Percentiles rank a stretch among this genome's conserved stretches.
These are phyloP conservation scores for Chesias legatella DNA, from an alignment of 2,888 invertebrate genomes.

Conservation along the genomic window DNA sequence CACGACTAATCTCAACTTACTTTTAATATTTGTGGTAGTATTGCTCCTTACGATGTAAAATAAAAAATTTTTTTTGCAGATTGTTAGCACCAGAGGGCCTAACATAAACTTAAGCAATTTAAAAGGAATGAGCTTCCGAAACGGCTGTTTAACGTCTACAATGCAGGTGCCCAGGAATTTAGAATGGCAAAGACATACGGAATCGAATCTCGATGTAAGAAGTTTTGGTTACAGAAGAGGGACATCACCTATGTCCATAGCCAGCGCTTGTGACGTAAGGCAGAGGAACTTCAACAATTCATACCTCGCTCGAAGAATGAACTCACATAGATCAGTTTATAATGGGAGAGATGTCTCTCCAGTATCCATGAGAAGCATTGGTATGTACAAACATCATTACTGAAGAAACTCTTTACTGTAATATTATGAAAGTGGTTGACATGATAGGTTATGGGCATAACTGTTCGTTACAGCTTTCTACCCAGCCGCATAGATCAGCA, in stretches of 20 bases:
- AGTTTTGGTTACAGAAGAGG: constrained; percentile 46
- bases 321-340: constrained; percentile 44
- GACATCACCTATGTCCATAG: constrained; percentile 50
- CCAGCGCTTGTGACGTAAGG: constrained; percentile 43
- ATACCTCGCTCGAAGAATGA: constrained; percentile 35
- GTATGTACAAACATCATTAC: constrained; percentile 28
- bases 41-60: constrained; percentile 1
- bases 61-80: constrained; percentile 39
- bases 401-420: no score
- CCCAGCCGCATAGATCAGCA: no score
- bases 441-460: no score
- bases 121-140: constrained; percentile 41
- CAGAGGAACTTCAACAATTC: constrained; percentile 39
- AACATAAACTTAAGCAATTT: constrained; percentile 42
- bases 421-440: no score
- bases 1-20: no score
- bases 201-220: constrained; percentile 42
- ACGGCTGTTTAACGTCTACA: constrained; percentile 42
- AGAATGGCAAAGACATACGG: constrained; percentile 37
- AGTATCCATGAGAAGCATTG: constrained; percentile 55
- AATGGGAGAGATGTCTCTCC: constrained; percentile 57
- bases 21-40: neutral
- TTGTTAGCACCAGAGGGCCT: constrained; percentile 48
- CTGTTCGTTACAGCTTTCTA: no score
- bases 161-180: constrained; percentile 46